Evolutionary conservation across 2,113 vertebrate genomes (phyloP).

Genomic region (Triplophysa tibetana): DNA sequence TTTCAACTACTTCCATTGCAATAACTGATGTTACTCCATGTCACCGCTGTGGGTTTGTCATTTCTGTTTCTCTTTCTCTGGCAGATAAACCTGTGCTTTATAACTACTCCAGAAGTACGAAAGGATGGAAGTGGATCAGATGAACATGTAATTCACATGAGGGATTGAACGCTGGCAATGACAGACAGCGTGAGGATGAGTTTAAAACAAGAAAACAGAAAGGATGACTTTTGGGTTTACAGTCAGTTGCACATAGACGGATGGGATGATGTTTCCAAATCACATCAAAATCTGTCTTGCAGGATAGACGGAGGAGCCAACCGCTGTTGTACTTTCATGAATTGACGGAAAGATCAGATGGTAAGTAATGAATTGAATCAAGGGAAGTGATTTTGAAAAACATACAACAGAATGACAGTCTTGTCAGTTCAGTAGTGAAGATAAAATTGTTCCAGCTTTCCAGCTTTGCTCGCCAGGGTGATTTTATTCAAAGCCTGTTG

Average conservation of each 20-base stretch:
- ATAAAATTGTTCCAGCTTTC: too few species aligned
- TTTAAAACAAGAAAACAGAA: not conserved
- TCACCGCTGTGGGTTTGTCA: not conserved
- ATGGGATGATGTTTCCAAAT: not conserved
- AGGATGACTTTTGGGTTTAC: not conserved
- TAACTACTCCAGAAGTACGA: not conserved
- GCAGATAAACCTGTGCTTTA: not conserved
- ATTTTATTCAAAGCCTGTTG: not conserved
- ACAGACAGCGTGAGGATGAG: not conserved
- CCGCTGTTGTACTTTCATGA: not conserved
- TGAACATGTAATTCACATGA: conserved; percentile 10
- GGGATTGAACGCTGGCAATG: not conserved
- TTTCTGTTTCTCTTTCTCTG: not conserved
- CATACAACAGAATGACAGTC: too few species aligned
- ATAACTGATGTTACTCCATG: conserved; percentile 23
- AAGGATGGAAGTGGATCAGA: not conserved
- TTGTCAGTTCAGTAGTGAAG: too few species aligned
- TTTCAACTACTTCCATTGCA: conserved; percentile 17
- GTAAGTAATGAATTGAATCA: conserved; percentile 2
- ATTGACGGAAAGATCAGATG: not conserved
- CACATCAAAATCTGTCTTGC: not conserved
- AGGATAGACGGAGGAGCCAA: not conserved
- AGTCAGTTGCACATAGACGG: not conserved
- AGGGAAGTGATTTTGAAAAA: not conserved
- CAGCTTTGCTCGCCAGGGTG: too few species aligned